Percentiles rank a stretch among this genome's conserved stretches.
phyloP scores from a whole-genome alignment of 2,888 invertebrate species.

The Schizaphis graminum region DNA sequence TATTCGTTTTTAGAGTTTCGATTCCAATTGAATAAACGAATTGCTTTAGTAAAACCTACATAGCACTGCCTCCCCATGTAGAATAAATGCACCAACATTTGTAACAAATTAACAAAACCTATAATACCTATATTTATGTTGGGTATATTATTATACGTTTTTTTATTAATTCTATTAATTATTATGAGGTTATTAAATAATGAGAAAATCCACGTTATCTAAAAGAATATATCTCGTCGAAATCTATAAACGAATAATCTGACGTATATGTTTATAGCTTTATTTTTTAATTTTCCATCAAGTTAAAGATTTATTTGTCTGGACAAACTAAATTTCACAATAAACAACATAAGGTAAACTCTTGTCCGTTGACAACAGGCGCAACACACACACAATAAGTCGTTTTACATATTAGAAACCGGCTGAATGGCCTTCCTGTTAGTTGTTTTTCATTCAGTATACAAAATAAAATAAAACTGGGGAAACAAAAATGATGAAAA shows the following conservation, averaged over 20 bases:
- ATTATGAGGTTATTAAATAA: slow-evolving; percentile 15
- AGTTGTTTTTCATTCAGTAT: slow-evolving; percentile 49
- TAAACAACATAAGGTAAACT: slow-evolving; percentile 53
- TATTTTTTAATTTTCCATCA: slow-evolving; percentile 25
- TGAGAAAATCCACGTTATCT: not conserved
- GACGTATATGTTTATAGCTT: slow-evolving; percentile 26
- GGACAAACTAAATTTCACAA: slow-evolving; percentile 57
- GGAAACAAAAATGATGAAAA: slow-evolving; percentile 62
- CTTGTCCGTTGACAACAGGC: slow-evolving; percentile 47
- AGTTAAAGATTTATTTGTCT: slow-evolving; percentile 62
- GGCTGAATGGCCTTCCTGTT: slow-evolving; percentile 64
- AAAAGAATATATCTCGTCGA: not conserved
- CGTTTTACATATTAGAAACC: slow-evolving; percentile 64
- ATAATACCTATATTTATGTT: not conserved
- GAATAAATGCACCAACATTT: too few relatives aligned
- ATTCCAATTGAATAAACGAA: not conserved
- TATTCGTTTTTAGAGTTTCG: not conserved
- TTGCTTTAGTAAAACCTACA: not conserved
- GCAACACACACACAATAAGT: slow-evolving; percentile 58
- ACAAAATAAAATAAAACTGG: slow-evolving; percentile 59
- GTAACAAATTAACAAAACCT: too few relatives aligned
- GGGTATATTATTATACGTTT: not conserved
- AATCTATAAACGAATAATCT: slow-evolving; percentile 44
- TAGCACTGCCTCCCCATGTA: too few relatives aligned
- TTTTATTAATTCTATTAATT: slow-evolving; percentile 9